Evolutionary conservation across 2,888 invertebrate genomes (phyloP), one percentile per base, ranked within the genome.

Genomic region (Cheiracanthium punctorium): DNA sequence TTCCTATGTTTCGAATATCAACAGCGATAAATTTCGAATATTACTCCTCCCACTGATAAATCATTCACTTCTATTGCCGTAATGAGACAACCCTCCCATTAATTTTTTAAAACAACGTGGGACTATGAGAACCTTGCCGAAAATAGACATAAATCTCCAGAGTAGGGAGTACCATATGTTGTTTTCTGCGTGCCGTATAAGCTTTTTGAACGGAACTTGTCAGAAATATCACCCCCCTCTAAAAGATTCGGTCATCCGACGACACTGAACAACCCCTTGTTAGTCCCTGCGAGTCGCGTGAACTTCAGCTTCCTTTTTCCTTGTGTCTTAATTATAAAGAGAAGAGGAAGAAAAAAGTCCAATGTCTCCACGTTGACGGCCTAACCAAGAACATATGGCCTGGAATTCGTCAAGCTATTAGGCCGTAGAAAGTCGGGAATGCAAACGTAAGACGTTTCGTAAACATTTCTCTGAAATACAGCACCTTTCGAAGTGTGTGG

Each of bases 241-340:
- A n/a, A 69, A 33, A 69, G 69, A n/a, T 69, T 32, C 69, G 32
- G 32, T 58, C 33, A n/a, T 41, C 24, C 48, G 64, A 14, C 65
- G 76, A 82, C 76, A 67, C 82, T 72, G 76, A 84, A 77, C 82
- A 77, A 72, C 77, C 82, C 48, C 82, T 84, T 84, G 77, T 84
- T 77, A 77, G 72, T 37, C n/a, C 8, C 24, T 1, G n/a, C 70
- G 75, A 70, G 14, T 20, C 28, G 72, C 80, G 72, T 80, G 81
- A 75, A 52, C 41, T 75, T 41, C 33, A 28, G 52, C 37, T 37
- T 37, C 32, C 32, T 37, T 29, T 30, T 67, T 24, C 30, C 10
- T 17, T 10, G 37, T 20, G 33, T 33, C 69, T 69, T 69, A 69
- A 69, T 69, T 69, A 69, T 30, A 67, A 29, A n/a, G n/a, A n/a